phyloP scores from a whole-genome alignment of 2,888 invertebrate species.

The Diplolepis rosae region DNA sequence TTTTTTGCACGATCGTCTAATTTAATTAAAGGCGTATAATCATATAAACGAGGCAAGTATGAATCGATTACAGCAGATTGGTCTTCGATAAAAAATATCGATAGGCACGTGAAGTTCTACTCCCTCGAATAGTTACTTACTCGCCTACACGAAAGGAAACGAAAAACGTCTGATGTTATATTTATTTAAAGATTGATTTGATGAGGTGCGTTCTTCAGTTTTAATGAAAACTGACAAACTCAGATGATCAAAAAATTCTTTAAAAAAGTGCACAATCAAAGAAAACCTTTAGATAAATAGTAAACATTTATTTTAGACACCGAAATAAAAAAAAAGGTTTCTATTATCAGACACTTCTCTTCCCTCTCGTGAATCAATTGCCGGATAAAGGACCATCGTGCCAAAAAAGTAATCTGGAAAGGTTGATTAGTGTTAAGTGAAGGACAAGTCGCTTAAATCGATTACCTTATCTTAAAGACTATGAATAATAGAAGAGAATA shows the following conservation, averaged over 20 bases:
- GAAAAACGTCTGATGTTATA: not conserved
- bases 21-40: not conserved
- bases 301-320: constrained; percentile 17
- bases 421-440: not conserved
- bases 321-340: not conserved
- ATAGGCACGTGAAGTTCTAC: constrained; percentile 46
- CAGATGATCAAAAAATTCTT: not conserved
- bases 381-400: not conserved
- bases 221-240: too few relatives aligned
- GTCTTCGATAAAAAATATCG: constrained; percentile 37
- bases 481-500: constrained; percentile 58
- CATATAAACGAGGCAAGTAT: too few relatives aligned
- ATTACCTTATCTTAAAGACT: constrained; percentile 45
- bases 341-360: not conserved
- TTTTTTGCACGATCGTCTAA: not conserved
- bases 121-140: not conserved
- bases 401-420: not conserved
- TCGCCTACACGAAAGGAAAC: not conserved
- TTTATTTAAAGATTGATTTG: too few relatives aligned
- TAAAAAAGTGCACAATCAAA: not conserved
- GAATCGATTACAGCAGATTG: constrained; percentile 3
- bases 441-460: constrained; percentile 37
- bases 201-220: too few relatives aligned
- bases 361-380: not conserved
- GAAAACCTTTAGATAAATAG: not conserved